Base-by-base conservation (phyloP, 1,140 invertebrate species). In the Pseudomyrmex sp. region DNA sequence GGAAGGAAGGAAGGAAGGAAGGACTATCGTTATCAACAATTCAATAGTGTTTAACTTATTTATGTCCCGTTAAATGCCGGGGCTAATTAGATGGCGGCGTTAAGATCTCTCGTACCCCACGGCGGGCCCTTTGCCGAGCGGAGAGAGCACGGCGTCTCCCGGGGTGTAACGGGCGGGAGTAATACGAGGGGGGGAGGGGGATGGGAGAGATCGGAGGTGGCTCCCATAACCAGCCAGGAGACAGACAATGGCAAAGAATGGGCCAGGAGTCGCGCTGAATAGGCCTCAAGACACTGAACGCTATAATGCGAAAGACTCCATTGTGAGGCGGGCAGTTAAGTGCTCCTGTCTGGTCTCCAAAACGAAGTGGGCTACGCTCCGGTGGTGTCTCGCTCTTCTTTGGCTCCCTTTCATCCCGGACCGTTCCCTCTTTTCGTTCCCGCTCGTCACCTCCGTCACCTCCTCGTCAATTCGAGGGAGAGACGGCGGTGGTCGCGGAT, bases 201-300 rank as follows among this genome's bases (percentile, higher is more conserved):
- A 79, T 0, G 35, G 35, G 35, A 35, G 35, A 84, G 82, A 79
- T 82, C 87, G 58, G 83, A 73, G 76, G 66, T 82, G 65, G 85
- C 83, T 85, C 80, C 88, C 87, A 90, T 91, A 90, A 91, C 87
- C 88, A 90, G 83, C 83, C 79, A 35, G 76, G 76, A 84, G 91
- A 89, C 91, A 92, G 92, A 94, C 93, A 94, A 94, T 93, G 86
- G 91, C 85, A 88, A 93, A 93, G 92, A 94, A 93, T 91, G 85
- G 91, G 91, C 92, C 83, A 68, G 70, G 90, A 92, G 92, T 91
- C 91, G 88, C 91, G 88, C 87, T 93, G 92, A 93, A 94, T 94
- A 94, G 93, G 93, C 93, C 93, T 93, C 91, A 90, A 94, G 93
- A 93, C 92, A 93, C 90, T 92, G 91, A 93, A 92, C 89, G 91